Conservation (phyloP, 2,888 invertebrate genomes). For the Acanthosepion esculentum region DNA sequence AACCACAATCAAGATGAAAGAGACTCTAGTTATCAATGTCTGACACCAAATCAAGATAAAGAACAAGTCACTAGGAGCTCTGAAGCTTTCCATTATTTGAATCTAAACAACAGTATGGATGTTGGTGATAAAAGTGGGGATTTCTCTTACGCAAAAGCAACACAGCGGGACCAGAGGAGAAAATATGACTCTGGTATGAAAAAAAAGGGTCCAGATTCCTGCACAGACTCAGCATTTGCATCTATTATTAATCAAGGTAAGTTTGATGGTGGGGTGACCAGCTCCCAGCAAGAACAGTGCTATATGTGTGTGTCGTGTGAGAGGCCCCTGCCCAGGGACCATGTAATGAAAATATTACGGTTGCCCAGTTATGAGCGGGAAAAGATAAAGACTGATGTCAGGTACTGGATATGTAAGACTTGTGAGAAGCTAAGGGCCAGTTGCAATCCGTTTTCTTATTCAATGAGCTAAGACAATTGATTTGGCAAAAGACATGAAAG, state of each 20-base stretch:
- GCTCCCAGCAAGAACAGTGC: not conserved
- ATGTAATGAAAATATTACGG: constrained; percentile 6
- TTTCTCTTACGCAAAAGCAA: not conserved
- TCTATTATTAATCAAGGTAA: constrained; percentile 41
- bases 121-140: not conserved
- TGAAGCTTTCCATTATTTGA: not conserved
- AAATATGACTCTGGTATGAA: constrained; percentile 24
- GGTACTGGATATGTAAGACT: constrained; percentile 44
- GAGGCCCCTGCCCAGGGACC: constrained; percentile 42
- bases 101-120: not conserved
- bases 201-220: constrained; percentile 35
- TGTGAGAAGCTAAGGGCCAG: constrained; percentile 36
- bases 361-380: constrained; percentile 24
- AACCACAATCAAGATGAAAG: constrained; percentile 5
- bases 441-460: not conserved
- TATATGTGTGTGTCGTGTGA: constrained; percentile 46
- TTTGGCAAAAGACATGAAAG: not conserved
- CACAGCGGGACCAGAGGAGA: not conserved
- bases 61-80: not conserved
- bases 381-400: not conserved
- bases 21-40: not conserved
- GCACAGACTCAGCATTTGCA: not conserved
- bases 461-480: not conserved
- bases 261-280: constrained; percentile 34
- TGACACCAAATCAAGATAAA: not conserved